These are phyloP conservation scores for Paraescarpia echinospica DNA, from an alignment of 1,140 invertebrate genomes.

Conservation along the genomic window DNA sequence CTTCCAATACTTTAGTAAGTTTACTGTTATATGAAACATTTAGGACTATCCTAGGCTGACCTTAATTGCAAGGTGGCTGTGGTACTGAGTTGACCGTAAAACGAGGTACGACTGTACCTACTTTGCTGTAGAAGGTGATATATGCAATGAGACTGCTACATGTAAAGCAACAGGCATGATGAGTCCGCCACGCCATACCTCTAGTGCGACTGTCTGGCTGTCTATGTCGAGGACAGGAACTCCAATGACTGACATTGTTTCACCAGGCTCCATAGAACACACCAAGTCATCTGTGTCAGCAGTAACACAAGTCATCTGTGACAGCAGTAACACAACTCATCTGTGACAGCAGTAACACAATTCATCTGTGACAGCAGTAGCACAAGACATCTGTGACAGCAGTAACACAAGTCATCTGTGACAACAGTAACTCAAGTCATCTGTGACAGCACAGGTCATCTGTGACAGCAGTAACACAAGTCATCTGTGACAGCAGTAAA, in stretches of 20 bases:
- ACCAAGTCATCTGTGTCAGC: background rate
- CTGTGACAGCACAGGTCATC: background rate
- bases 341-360: too few species aligned
- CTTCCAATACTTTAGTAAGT: too few species aligned
- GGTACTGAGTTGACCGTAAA: too few species aligned
- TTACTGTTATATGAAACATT: too few species aligned
- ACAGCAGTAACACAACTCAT: background rate
- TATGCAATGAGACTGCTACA: background rate
- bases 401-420: background rate
- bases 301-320: background rate
- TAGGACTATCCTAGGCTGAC: too few species aligned
- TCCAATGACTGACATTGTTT: constrained; percentile 3
- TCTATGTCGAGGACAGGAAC: background rate
- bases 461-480: background rate
- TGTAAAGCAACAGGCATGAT: background rate
- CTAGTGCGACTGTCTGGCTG: background rate
- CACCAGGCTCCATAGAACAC: background rate
- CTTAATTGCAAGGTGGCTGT: too few species aligned
- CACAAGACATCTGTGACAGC: background rate
- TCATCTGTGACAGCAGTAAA: too few species aligned
- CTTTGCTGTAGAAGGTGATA: too few species aligned
- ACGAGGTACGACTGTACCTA: too few species aligned
- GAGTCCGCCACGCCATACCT: background rate
- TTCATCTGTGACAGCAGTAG: too few species aligned
- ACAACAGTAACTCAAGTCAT: background rate